Percentiles rank a stretch among this genome's conserved stretches.
Evolutionary conservation across 2,888 invertebrate species (phyloP).

Genomic region (Luffia ferchaultella): DNA sequence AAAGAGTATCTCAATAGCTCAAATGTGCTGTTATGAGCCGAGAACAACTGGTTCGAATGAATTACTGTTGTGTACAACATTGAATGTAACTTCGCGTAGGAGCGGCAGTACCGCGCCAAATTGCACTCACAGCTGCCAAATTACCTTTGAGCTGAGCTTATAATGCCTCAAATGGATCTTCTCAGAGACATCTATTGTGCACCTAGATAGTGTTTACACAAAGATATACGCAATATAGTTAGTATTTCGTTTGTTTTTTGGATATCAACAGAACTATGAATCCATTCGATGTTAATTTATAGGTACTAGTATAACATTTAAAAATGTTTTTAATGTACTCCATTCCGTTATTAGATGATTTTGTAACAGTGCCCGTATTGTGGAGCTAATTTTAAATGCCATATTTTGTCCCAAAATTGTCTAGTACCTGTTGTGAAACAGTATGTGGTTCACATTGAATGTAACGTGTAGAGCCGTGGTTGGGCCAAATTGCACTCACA

Average conservation of each 20-base stretch:
- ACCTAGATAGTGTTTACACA: background rate
- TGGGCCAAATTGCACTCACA: background rate
- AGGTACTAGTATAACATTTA: too few relatives aligned
- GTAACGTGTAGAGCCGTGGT: background rate
- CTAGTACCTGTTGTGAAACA: too few relatives aligned
- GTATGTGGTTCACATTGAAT: background rate
- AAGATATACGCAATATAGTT: too few relatives aligned
- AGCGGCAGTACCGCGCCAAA: background rate
- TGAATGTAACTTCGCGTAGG: background rate
- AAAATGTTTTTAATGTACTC: too few relatives aligned
- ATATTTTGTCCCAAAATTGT: too few relatives aligned
- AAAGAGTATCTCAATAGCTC: background rate
- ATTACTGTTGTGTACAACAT: background rate
- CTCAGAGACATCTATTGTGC: background rate
- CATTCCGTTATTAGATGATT: too few relatives aligned
- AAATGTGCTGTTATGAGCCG: background rate
- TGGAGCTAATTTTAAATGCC: too few relatives aligned
- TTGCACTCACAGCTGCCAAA: background rate
- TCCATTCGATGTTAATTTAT: too few relatives aligned
- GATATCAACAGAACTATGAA: too few relatives aligned
- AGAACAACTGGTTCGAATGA: background rate
- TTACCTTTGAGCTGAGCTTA: background rate
- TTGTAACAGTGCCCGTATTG: too few relatives aligned
- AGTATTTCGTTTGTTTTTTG: too few relatives aligned
- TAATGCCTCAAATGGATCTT: background rate